phyloP scores from a whole-genome alignment of 1,140 invertebrate genomes.

The Cotesia chilonis region DNA sequence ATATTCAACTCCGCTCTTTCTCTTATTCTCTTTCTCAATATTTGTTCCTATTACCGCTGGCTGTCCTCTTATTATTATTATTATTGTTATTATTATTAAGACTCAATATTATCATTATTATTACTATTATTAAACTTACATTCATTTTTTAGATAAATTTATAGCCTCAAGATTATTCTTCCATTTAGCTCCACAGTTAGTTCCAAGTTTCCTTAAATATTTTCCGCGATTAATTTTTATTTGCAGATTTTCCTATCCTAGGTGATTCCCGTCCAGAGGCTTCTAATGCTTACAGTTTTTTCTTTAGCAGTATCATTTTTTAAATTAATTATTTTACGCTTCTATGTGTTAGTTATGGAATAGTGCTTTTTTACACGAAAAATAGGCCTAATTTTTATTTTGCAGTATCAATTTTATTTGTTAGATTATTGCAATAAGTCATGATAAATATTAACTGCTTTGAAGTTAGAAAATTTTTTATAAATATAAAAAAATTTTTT shows the following conservation, averaged over 20 bases:
- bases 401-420: no score
- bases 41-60: constrained; percentile 60
- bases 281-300: constrained; percentile 6
- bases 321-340: constrained; percentile 8
- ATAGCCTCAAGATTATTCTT: no score
- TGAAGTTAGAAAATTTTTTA: no score
- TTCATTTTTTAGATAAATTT: no score
- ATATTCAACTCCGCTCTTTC: constrained; percentile 56
- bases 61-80: constrained; percentile 53
- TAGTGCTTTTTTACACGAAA: no score
- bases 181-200: no score
- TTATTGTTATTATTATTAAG: not conserved
- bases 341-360: not conserved
- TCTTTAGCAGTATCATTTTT: constrained; percentile 11
- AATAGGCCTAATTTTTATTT: no score
- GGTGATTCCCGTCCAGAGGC: constrained; percentile 21
- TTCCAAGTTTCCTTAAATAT: not conserved
- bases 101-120: constrained; percentile 6
- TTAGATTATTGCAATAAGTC: no score
- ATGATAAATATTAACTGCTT: no score
- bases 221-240: not conserved
- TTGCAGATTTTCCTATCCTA: constrained; percentile 21
- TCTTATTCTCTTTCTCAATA: constrained; percentile 47
- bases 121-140: not conserved
- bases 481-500: no score